Percentiles rank a stretch among this genome's conserved stretches.
phyloP scores from a whole-genome alignment of 2,888 invertebrate genomes.

The Hololepta plana region DNA sequence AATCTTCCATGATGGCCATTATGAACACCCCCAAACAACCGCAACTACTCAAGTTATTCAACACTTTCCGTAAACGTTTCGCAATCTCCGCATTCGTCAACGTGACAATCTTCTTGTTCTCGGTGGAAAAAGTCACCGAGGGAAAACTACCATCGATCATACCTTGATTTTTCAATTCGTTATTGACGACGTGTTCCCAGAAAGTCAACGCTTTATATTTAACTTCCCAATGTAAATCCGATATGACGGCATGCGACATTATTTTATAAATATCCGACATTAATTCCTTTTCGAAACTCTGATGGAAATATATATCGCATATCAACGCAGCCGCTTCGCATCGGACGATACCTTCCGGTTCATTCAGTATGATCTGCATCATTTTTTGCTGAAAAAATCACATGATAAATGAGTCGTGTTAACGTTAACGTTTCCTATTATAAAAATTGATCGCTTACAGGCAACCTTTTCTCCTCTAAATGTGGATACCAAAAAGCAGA shows the following conservation, averaged over 20 bases:
- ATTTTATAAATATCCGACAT: constrained; percentile 39
- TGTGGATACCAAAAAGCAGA: constrained; percentile 46
- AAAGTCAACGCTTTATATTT: constrained; percentile 52
- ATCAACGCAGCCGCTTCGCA: constrained; percentile 52
- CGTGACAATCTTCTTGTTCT: constrained; percentile 57
- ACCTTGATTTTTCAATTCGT: constrained; percentile 53
- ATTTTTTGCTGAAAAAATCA: constrained; percentile 30
- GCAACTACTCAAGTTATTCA: constrained; percentile 43
- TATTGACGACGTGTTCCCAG: constrained; percentile 50
- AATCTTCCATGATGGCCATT: constrained; percentile 44
- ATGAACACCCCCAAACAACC: constrained; percentile 55
- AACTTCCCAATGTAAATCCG: constrained; percentile 71
- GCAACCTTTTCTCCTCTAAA: constrained; percentile 37
- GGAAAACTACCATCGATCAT: constrained; percentile 70
- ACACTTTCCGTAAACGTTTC: constrained; percentile 42
- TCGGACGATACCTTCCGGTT: constrained; percentile 61
- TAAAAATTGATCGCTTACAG: constrained; percentile 36
- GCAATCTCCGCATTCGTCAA: constrained; percentile 48
- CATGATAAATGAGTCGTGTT: too few relatives aligned
- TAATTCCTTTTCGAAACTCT: constrained; percentile 35
- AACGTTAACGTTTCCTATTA: too few relatives aligned
- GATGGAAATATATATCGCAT: constrained; percentile 44
- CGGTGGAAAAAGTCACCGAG: constrained; percentile 60
- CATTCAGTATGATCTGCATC: constrained; percentile 39
- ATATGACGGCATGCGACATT: constrained; percentile 45